Conservation (phyloP, 2,888 invertebrate species). For the Catotricha subobsoleta region DNA sequence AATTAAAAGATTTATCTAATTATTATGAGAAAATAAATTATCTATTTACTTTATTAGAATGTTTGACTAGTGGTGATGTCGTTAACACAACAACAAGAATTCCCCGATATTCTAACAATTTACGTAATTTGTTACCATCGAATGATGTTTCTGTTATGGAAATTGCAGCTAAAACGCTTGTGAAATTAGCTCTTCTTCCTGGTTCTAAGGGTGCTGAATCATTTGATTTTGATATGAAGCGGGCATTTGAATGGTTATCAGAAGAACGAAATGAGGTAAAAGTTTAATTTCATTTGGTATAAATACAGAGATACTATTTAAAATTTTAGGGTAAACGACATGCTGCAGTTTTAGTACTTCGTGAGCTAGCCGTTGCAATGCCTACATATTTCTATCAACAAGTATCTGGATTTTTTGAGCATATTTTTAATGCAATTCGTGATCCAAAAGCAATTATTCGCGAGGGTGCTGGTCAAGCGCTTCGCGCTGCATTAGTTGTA, state of each 20-base stretch:
- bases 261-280: constrained; percentile 67
- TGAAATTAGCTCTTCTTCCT: constrained; percentile 74
- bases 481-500: constrained; percentile 87
- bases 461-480: constrained; percentile 82
- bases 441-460: constrained; percentile 83
- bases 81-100: constrained; percentile 80
- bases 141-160: constrained; percentile 90
- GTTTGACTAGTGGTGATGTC: constrained; percentile 82
- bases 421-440: constrained; percentile 77
- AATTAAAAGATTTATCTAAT: not conserved
- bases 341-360: constrained; percentile 78
- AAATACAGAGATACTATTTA: not conserved
- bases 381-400: constrained; percentile 96
- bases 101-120: constrained; percentile 80
- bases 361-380: constrained; percentile 86
- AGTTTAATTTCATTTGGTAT: not conserved
- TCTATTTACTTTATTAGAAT: constrained; percentile 41
- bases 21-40: not conserved
- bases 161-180: constrained; percentile 87
- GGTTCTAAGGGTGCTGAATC: constrained; percentile 92
- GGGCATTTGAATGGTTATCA: constrained; percentile 88
- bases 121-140: constrained; percentile 76
- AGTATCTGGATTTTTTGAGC: constrained; percentile 82
- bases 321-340: constrained; percentile 54
- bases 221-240: constrained; percentile 93